Base-by-base conservation (phyloP, 2,888 invertebrate species). In the Drosophila setosimentum region DNA sequence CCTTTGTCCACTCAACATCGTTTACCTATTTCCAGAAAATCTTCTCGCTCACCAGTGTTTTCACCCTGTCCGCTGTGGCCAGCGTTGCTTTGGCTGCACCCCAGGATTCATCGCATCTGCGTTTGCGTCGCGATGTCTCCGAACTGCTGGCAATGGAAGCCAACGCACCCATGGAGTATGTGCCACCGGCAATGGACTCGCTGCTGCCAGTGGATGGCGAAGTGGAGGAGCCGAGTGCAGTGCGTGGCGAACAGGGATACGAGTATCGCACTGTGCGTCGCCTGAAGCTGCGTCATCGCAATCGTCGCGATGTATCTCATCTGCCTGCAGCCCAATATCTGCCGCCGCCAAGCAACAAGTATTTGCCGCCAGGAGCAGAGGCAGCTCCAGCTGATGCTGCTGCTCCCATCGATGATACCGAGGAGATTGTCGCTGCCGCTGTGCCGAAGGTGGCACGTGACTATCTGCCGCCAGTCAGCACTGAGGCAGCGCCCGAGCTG, bases 271-370 rank as follows among this genome's bases (percentile, higher is more conserved):
- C 86, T 0, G 80, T 91, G 61, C 83, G 83, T 10, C 83, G 85
- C 32, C 67, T 91, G 1, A 91, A 91, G 71, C 82, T 82, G 62
- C 87, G 89, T 32, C 82, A 80, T 58, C 91, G 88, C 72, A 79
- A 69, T 21, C 82, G 82, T 10, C 92, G 92, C 40, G 92, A 91
- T 79, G 91, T 91, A 6, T 87, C 92, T 3, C 91, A 92, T 55
- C 63, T 91, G 72, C 37, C 49, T 2, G 50, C 68, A 5, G 21
- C 64, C 33, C 85, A 89, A 50, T 88, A 88, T 35, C 35, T 88
- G 83, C 88, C 88, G 6, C 87, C 87, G 1, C 87, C 88, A 32
- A 79, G 80, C 71, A 72, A 70, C 53, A 66, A 73, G 48, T 91
- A 91, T 57, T 30, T 91, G 78, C 91, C 88, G 6, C 86, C 86